Evolutionary conservation across 1,140 invertebrate genomes (phyloP).

Genomic region (Drosophila lacertosa): DNA sequence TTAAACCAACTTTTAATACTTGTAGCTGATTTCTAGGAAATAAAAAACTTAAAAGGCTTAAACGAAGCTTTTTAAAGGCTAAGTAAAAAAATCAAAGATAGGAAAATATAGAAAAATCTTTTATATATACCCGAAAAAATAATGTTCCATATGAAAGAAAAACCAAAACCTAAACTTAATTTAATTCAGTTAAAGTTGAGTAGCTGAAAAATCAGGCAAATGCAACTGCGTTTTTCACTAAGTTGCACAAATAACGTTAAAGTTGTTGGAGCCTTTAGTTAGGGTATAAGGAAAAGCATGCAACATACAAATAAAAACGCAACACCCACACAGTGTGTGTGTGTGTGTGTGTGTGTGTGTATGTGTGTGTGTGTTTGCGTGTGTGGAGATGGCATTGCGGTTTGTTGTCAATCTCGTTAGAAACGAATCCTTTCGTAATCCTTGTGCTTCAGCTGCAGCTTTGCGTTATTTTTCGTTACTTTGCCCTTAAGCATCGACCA

Average conservation of each 20-base stretch:
- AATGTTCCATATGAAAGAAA: no score
- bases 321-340: constrained; percentile 39
- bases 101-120: no score
- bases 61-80: no score
- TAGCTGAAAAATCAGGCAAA: not conserved
- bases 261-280: constrained; percentile 1
- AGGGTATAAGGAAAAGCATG: constrained; percentile 14
- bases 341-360: constrained; percentile 5
- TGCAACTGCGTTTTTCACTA: not conserved
- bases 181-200: no score
- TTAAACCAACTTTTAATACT: no score
- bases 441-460: constrained; percentile 77
- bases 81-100: no score
- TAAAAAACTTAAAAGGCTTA: no score
- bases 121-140: no score
- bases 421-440: constrained; percentile 82
- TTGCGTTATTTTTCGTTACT: constrained; percentile 65
- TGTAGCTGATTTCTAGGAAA: no score
- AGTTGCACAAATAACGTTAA: not conserved
- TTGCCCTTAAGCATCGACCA: constrained; percentile 54
- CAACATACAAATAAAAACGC: constrained; percentile 55
- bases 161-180: no score
- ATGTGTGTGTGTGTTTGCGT: constrained; percentile 13
- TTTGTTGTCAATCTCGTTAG: constrained; percentile 82
- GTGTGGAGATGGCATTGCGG: constrained; percentile 59